Percentiles rank a stretch among this genome's conserved stretches.
Conservation (phyloP, 2,113 vertebrate genomes). For the Eurypyga helias region DNA sequence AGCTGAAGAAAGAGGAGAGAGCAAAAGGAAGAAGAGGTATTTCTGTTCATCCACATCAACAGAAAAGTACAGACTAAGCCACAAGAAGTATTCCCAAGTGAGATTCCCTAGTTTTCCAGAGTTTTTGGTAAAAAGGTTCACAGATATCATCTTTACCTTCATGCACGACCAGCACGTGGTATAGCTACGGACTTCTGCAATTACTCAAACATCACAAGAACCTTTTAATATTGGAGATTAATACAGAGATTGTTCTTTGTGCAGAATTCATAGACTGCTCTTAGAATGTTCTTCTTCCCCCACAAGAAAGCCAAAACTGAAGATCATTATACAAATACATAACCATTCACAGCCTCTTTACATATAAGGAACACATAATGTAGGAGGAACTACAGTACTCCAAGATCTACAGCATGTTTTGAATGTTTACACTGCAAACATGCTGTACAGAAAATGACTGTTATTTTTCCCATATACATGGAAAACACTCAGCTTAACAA, state of each 20-base stretch:
- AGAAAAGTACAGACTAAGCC: background rate
- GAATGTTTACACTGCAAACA: background rate
- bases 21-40: background rate
- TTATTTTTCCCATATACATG: background rate
- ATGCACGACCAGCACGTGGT: background rate
- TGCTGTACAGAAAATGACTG: background rate
- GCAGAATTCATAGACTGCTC: background rate
- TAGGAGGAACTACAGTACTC: background rate
- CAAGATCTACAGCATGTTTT: background rate
- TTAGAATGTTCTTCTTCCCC: background rate
- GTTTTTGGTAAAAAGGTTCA: background rate
- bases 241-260: background rate
- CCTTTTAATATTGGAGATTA: background rate
- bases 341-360: background rate
- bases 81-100: background rate
- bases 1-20: background rate
- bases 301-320: background rate
- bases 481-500: background rate
- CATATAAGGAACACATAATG: background rate
- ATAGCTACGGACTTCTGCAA: background rate
- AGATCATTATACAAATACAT: background rate
- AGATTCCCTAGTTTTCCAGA: background rate
- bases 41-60: background rate
- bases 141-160: background rate
- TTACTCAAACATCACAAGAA: background rate